Evolutionary conservation across 2,888 invertebrate genomes (phyloP).

Genomic region (Apodemia mormo): DNA sequence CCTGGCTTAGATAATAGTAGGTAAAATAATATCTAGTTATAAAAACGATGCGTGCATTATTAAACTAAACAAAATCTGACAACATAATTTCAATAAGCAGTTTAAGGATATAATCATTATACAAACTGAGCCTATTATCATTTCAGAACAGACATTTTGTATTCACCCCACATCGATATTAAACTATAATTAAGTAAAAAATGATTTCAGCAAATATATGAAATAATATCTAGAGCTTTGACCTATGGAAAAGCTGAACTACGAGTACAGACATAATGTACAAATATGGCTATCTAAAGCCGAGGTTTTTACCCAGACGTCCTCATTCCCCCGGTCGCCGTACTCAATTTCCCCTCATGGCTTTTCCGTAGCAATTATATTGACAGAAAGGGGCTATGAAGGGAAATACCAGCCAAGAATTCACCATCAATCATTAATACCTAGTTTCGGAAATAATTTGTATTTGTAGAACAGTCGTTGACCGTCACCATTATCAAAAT

Average conservation of each 20-base stretch:
- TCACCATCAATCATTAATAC: background rate
- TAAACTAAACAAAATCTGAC: too few relatives aligned
- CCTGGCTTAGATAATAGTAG: too few relatives aligned
- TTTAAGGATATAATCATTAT: too few relatives aligned
- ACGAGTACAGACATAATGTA: background rate
- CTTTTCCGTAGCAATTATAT: slow-evolving; percentile 17
- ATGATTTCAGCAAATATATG: background rate
- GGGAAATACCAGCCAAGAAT: slow-evolving; percentile 15
- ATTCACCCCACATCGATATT: too few relatives aligned
- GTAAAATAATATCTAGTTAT: too few relatives aligned
- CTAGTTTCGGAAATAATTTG: background rate
- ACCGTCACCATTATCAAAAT: background rate
- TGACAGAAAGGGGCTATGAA: background rate
- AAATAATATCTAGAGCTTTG: slow-evolving; percentile 21
- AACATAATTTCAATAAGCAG: too few relatives aligned
- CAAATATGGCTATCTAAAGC: slow-evolving; percentile 18
- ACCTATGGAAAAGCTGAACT: slow-evolving; percentile 10
- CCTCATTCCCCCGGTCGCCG: slow-evolving; percentile 22
- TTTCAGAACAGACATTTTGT: too few relatives aligned
- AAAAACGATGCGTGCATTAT: too few relatives aligned
- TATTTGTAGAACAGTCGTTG: background rate
- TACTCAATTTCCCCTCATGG: slow-evolving; percentile 18
- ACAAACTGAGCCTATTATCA: too few relatives aligned
- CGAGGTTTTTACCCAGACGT: slow-evolving; percentile 16
- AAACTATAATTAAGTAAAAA: too few relatives aligned